phyloP scores from a whole-genome alignment of 2,888 invertebrate species.

The Tineola bisselliella region DNA sequence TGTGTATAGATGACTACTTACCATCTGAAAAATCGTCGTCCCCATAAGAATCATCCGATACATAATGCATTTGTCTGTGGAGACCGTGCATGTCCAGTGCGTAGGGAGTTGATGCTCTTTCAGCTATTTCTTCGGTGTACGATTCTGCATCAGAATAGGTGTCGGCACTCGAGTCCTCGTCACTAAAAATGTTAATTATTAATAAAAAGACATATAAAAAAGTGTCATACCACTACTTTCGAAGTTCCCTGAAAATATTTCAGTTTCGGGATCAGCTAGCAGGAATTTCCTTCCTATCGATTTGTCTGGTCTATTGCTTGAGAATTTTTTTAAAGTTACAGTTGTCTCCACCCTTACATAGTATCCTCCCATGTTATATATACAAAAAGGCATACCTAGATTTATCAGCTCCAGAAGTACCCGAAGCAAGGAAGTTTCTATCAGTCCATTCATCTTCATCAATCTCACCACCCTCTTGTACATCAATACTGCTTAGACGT shows the following conservation, averaged over 20 bases:
- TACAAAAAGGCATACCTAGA: not conserved
- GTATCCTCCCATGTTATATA: not conserved
- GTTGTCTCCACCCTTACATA: no score
- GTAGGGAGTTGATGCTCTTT: slow-evolving; percentile 28
- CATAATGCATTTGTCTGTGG: slow-evolving; percentile 25
- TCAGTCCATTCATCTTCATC: slow-evolving; percentile 97
- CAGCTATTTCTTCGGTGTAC: not conserved
- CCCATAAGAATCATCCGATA: slow-evolving; percentile 52
- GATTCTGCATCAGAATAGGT: slow-evolving; percentile 45
- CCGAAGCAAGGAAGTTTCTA: slow-evolving; percentile 87
- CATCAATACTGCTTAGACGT: slow-evolving; percentile 20
- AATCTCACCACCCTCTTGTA: slow-evolving; percentile 17
- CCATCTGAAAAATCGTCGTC: slow-evolving; percentile 57
- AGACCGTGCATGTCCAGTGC: slow-evolving; percentile 22
- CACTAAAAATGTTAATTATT: not conserved
- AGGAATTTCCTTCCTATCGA: no score
- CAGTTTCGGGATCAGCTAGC: no score
- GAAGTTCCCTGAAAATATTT: no score
- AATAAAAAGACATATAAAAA: no score
- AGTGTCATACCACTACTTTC: no score
- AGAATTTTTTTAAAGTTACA: no score
- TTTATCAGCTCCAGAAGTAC: slow-evolving; percentile 59
- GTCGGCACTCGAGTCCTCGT: slow-evolving; percentile 47
- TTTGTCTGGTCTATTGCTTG: no score
- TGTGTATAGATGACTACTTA: slow-evolving; percentile 20